Conservation (phyloP, 2,113 vertebrate species). For the Epinephelus fuscoguttatus region DNA sequence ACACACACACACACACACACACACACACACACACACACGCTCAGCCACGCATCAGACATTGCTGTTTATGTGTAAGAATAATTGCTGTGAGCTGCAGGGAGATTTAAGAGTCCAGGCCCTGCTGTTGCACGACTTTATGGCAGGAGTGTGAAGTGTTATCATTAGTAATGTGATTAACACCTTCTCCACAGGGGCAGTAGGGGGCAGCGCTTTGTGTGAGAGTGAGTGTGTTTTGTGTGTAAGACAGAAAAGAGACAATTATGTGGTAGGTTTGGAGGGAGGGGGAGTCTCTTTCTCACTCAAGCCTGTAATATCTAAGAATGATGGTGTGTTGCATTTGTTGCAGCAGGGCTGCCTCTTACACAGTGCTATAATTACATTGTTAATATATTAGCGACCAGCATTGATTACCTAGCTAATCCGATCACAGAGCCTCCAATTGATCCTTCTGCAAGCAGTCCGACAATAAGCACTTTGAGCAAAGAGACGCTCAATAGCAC, state of each 20-base stretch:
- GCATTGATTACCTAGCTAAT: conserved; percentile 97
- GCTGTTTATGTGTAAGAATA: conserved; percentile 32
- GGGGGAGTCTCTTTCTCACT: conserved; percentile 28
- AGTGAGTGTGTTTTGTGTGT: conserved; percentile 40
- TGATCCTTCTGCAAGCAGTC: conserved; percentile 91
- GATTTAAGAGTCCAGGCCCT: conserved; percentile 21
- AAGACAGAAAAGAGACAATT: conserved; percentile 56
- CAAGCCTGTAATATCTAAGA: conserved; percentile 36
- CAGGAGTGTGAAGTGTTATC: conserved; percentile 70
- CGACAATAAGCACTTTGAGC: conserved; percentile 91
- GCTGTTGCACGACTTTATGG: conserved; percentile 57
- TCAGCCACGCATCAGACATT: neutral
- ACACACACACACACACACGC: too few species aligned
- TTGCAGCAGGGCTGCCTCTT: conserved; percentile 63
- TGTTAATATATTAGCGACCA: conserved; percentile 98
- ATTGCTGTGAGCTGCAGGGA: conserved; percentile 38
- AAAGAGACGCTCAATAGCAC: conserved; percentile 90
- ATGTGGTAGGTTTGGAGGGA: neutral
- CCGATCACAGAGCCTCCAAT: conserved; percentile 93
- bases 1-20: neutral
- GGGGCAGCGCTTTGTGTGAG: conserved; percentile 43
- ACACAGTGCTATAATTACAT: conserved; percentile 89
- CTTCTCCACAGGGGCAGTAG: conserved; percentile 50
- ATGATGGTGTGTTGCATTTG: conserved; percentile 49
- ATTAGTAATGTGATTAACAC: conserved; percentile 77